Percentiles rank a stretch among this genome's conserved stretches.
These are phyloP conservation scores for Bellardia bayeri DNA, from an alignment of 2,888 invertebrate species.

Conservation along the genomic window DNA sequence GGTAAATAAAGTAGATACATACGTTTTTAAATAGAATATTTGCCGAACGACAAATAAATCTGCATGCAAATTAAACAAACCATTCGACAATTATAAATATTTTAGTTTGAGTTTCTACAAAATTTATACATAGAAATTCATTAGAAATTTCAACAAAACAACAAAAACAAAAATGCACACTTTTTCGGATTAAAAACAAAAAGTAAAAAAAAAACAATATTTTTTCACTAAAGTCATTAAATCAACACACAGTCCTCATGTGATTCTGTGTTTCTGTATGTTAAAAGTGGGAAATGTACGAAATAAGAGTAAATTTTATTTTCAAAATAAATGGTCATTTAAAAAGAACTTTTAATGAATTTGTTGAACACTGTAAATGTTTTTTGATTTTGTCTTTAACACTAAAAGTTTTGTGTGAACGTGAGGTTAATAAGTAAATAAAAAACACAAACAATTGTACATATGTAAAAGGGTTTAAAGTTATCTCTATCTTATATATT, in stretches of 20 bases:
- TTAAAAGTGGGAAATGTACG: not conserved
- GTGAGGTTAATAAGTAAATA: constrained; percentile 21
- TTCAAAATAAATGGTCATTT: constrained; percentile 6
- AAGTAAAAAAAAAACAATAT: not conserved
- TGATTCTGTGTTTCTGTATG: not conserved
- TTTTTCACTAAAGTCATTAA: not conserved
- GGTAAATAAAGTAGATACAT: not conserved
- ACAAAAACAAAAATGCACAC: not conserved
- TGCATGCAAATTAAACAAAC: constrained; percentile 6
- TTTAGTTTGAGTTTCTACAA: constrained; percentile 12
- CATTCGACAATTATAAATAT: constrained; percentile 15
- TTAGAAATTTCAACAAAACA: not conserved
- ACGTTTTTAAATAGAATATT: not conserved
- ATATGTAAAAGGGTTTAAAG: constrained; percentile 3
- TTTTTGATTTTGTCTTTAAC: not conserved
- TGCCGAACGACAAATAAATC: not conserved
- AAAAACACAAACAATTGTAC: not conserved
- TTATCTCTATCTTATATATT: not conserved
- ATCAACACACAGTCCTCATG: constrained; percentile 2
- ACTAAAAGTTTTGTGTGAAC: constrained; percentile 3
- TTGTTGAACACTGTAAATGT: not conserved
- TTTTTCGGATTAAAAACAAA: not conserved
- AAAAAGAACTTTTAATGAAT: constrained; percentile 17
- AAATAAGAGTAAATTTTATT: not conserved
- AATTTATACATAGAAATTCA: not conserved